These are phyloP conservation scores for Zootermopsis nevadensis DNA, from an alignment of 2,888 invertebrate species.

Conservation along the genomic window DNA sequence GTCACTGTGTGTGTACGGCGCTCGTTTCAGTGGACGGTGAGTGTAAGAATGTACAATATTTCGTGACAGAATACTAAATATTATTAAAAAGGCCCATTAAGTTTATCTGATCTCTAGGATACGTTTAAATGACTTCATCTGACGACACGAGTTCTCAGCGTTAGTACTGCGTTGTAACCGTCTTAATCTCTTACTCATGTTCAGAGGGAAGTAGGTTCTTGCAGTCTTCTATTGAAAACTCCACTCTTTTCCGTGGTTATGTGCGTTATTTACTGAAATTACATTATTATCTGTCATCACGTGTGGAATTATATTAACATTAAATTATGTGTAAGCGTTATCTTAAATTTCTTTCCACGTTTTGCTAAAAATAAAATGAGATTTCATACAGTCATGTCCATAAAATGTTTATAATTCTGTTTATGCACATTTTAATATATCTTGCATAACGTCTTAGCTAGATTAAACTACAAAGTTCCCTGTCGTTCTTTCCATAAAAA, in stretches of 20 bases:
- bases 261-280: slow-evolving; percentile 3
- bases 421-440: neutral
- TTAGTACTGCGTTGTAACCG: neutral
- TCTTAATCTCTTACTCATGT: neutral
- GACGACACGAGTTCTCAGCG: neutral
- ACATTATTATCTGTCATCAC: slow-evolving; percentile 2
- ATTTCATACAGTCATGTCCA: neutral
- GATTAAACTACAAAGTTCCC: slow-evolving; percentile 20
- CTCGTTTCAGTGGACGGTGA: neutral
- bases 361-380: neutral
- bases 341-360: neutral
- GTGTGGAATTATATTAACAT: slow-evolving; percentile 16
- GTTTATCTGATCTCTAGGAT: neutral
- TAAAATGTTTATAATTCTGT: neutral
- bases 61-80: slow-evolving; percentile 12
- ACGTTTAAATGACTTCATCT: neutral
- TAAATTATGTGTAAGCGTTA: neutral
- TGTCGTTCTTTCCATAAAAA: neutral
- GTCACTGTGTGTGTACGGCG: neutral
- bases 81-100: neutral
- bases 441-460: slow-evolving; percentile 28
- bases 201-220: neutral
- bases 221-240: neutral
- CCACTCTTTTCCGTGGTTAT: neutral
- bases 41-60: neutral